phyloP scores from a whole-genome alignment of 2,888 invertebrate species.

The Drosophila antonietae region DNA sequence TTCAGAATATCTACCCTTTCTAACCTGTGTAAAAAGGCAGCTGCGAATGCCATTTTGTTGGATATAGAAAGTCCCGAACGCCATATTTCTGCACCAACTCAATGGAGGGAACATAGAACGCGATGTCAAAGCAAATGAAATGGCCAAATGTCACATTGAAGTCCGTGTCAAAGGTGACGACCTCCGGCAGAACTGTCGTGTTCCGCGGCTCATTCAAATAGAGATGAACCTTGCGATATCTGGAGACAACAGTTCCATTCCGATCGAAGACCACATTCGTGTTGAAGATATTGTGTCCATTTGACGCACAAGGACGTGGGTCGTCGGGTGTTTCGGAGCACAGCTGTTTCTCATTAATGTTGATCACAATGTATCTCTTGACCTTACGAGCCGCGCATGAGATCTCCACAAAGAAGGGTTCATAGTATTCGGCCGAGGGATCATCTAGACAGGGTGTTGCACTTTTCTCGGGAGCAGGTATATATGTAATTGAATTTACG shows the following conservation, averaged over 20 bases:
- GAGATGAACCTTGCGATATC: conserved; percentile 86
- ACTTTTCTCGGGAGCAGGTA: conserved; percentile 62
- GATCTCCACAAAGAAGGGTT: conserved; percentile 69
- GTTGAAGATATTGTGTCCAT: conserved; percentile 87
- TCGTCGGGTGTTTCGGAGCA: conserved; percentile 84
- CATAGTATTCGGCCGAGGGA: conserved; percentile 44
- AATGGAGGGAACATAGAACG: conserved; percentile 89
- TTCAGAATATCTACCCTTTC: too few species aligned
- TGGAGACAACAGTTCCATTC: conserved; percentile 88
- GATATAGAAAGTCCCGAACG: conserved; percentile 84
- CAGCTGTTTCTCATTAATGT: conserved; percentile 88
- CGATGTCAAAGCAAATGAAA: conserved; percentile 93
- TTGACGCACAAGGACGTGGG: conserved; percentile 71
- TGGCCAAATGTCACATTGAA: conserved; percentile 92
- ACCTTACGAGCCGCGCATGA: conserved; percentile 81
- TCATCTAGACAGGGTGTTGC: conserved; percentile 78
- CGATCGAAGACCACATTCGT: conserved; percentile 92
- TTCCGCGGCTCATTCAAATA: conserved; percentile 85
- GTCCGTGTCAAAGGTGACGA: conserved; percentile 89
- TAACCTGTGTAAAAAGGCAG: conserved; percentile 89
- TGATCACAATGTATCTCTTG: conserved; percentile 89
- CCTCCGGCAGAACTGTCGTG: conserved; percentile 85
- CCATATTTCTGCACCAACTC: conserved; percentile 82
- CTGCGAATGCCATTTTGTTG: conserved; percentile 93
- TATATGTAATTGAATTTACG: conserved; percentile 73